phyloP scores from a whole-genome alignment of 2,113 vertebrate species.

The Ornithorhynchus anatinus region DNA sequence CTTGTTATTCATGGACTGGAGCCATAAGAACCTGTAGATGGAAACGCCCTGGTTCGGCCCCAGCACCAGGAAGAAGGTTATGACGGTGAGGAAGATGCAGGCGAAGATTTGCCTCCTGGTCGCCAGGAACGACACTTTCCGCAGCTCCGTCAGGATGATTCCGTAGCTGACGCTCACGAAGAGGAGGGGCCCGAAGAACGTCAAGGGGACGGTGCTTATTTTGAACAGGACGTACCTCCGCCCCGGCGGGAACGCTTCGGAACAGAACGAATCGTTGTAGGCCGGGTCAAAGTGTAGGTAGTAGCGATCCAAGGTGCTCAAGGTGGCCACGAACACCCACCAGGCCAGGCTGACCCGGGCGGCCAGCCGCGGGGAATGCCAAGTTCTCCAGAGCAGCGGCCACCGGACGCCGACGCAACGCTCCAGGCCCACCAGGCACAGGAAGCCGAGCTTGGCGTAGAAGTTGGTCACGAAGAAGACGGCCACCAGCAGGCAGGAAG shows the following conservation, averaged over 20 bases:
- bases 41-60: constrained; percentile 41
- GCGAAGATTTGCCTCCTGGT: neutral
- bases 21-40: constrained; percentile 32
- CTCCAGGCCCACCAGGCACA: constrained; percentile 75
- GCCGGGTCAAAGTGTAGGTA: constrained; percentile 54
- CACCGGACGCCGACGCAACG: constrained; percentile 74
- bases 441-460: constrained; percentile 74
- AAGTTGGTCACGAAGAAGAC: constrained; percentile 75
- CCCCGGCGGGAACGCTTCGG: constrained; percentile 66
- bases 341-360: constrained; percentile 36
- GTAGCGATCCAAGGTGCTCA: constrained; percentile 47
- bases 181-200: constrained; percentile 69
- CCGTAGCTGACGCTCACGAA: constrained; percentile 2
- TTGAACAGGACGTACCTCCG: constrained; percentile 66
- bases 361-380: constrained; percentile 44
- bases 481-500: constrained; percentile 63
- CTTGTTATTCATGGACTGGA: neutral
- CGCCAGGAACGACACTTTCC: neutral
- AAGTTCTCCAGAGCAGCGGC: constrained; percentile 63
- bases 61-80: constrained; percentile 37
- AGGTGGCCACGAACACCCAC: constrained; percentile 34
- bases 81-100: neutral
- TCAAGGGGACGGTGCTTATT: constrained; percentile 58
- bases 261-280: constrained; percentile 53
- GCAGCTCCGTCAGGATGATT: neutral